Evolutionary conservation across 2,888 invertebrate genomes (phyloP).

Genomic region (Eupeodes latifasciatus): DNA sequence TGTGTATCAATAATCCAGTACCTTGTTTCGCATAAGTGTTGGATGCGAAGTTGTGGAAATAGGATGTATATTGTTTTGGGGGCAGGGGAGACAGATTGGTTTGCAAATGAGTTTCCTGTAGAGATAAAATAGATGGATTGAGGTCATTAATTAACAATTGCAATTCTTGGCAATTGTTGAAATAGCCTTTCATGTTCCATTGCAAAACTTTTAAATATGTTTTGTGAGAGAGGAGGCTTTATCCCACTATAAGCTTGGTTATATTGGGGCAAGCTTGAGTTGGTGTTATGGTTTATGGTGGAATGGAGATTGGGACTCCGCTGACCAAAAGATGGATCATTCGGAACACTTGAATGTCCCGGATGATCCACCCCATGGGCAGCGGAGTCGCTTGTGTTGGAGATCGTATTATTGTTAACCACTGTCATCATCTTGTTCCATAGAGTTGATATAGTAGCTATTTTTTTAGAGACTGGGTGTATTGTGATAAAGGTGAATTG

Average conservation of each 20-base stretch:
- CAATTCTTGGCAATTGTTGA: too few species aligned
- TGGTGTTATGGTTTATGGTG: constrained; percentile 1
- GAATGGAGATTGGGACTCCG: too few species aligned
- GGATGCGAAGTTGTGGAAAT: constrained; percentile 4
- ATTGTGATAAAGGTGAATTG: neutral
- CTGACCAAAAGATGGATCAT: too few species aligned
- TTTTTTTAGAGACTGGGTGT: neutral
- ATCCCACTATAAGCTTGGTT: neutral
- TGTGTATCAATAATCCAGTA: neutral
- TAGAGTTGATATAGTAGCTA: neutral
- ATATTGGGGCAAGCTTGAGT: neutral
- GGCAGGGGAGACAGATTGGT: neutral
- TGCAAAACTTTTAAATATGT: constrained; percentile 20
- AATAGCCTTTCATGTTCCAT: too few species aligned
- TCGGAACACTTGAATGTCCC: too few species aligned
- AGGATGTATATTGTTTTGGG: constrained; percentile 31
- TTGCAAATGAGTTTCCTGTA: too few species aligned
- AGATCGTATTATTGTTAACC: neutral
- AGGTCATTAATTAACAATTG: constrained; percentile 30
- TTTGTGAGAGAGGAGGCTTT: neutral
- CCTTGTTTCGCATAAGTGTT: constrained; percentile 10
- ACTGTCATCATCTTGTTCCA: neutral
- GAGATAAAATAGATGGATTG: constrained; percentile 27
- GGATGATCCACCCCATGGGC: too few species aligned
- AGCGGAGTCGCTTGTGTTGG: neutral